Evolutionary conservation across 2,797 vertebrate genomes (phyloP), one percentile per base, ranked within the genome.

Genomic region (Characodon lateralis): DNA sequence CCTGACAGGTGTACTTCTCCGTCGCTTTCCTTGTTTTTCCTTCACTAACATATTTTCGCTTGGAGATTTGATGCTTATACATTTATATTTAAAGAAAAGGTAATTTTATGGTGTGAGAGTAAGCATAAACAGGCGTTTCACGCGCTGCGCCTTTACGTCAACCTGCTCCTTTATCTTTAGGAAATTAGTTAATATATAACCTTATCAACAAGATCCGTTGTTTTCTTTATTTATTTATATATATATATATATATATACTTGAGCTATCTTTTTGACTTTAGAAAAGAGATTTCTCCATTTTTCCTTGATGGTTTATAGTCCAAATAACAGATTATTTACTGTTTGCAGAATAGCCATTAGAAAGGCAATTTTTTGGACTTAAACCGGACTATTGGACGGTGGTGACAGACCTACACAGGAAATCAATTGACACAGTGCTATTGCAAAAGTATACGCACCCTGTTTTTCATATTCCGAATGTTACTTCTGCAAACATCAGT

Each of bases 1-100:
- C 26, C 68, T 0, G 43, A 72, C 87, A 81, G 77, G 84, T 82
- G 53, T 24, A 16, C 18, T 46, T 66, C 16, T 13, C 43, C 48
- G 18, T 13, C 65, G 9, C 7, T 3, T 63, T 72, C n/a, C 68
- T 74, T 50, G 61, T 70, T 77, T 50, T 58, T 26, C 0, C 43
- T 63, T 70, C 0, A 26, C 13, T 39, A 53, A 20, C 28, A 3
- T 41, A 2, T 70, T 72, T 78, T 22, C 8, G 5, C n/a, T 58
- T 72, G 46, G 18, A 63, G 22, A 18, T 3, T 6, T 4, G 24
- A 35, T 18, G 20, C 1, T 69, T n/a, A 13, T 6, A 14, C 9
- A 18, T 73, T 18, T 3, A n/a, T n/a, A 68, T 46, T 5, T 6
- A 68, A 43, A 43, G 41, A 14, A 68, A 68, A 43, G 14, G 35